Conservation (phyloP, 2,113 vertebrate genomes). For the Acinonyx jubatus region DNA sequence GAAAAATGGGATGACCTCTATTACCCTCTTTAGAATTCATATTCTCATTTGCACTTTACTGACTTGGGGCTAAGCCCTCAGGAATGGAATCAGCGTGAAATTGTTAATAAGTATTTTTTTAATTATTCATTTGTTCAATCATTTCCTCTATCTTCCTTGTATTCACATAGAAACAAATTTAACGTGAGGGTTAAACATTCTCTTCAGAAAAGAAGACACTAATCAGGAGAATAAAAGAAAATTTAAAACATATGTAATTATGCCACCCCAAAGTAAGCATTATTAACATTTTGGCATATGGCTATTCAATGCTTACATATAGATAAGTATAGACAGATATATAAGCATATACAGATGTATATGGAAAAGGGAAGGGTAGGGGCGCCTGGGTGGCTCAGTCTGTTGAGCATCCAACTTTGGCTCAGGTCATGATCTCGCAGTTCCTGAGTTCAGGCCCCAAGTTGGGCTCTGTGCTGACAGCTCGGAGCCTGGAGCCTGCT, state of each 20-base stretch:
- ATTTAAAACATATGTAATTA: background rate
- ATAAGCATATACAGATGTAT: background rate
- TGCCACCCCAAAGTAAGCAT: background rate
- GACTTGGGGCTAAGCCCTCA: constrained; percentile 39
- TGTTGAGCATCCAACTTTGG: too few species aligned
- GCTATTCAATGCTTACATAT: background rate
- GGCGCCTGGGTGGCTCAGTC: too few species aligned
- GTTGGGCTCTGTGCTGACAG: too few species aligned
- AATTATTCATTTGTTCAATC: constrained; percentile 61
- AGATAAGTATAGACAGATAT: background rate
- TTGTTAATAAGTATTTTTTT: constrained; percentile 67
- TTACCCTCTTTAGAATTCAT: constrained; percentile 65
- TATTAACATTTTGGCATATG: constrained; percentile 13
- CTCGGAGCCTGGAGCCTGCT: too few species aligned
- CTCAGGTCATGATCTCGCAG: too few species aligned
- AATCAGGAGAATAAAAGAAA: constrained; percentile 43
- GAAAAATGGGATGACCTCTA: constrained; percentile 19
- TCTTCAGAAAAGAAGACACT: constrained; percentile 29
- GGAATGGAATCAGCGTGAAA: constrained; percentile 54
- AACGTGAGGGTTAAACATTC: constrained; percentile 22
- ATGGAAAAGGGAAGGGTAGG: background rate
- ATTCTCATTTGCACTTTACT: constrained; percentile 62
- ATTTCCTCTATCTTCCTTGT: constrained; percentile 44
- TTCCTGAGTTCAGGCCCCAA: too few species aligned
- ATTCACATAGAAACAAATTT: constrained; percentile 60